Percentiles rank a stretch among this genome's conserved stretches.
Evolutionary conservation across 1,140 invertebrate genomes (phyloP).

Genomic region (Radopholus similis): DNA sequence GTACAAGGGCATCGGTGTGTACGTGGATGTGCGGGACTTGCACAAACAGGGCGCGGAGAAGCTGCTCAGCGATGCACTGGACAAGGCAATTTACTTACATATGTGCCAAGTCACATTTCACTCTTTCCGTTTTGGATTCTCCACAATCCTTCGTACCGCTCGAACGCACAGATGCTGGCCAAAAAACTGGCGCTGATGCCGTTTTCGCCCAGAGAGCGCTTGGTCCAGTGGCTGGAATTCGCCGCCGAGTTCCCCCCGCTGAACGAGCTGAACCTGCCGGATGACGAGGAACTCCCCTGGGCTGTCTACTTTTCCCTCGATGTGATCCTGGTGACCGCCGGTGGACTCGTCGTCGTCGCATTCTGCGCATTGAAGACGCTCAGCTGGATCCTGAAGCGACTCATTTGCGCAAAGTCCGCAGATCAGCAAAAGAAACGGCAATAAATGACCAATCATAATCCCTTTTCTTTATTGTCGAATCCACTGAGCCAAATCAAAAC

Average conservation of each 20-base stretch:
- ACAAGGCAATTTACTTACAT: too few relatives aligned
- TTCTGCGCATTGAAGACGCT: too few relatives aligned
- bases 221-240: constrained; percentile 24
- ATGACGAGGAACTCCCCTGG: neutral
- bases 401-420: too few relatives aligned
- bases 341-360: too few relatives aligned
- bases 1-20: constrained; percentile 15
- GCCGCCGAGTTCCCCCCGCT: constrained; percentile 17
- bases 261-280: constrained; percentile 10
- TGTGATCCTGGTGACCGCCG: constrained; percentile 19
- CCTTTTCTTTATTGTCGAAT: too few relatives aligned
- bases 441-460: too few relatives aligned
- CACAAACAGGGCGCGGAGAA: neutral
- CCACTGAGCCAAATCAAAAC: too few relatives aligned
- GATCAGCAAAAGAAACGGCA: too few relatives aligned
- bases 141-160: neutral
- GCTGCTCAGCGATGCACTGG: neutral
- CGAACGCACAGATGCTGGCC: constrained; percentile 33
- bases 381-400: too few relatives aligned
- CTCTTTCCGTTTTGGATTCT: too few relatives aligned
- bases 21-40: constrained; percentile 12
- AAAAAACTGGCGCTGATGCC: constrained; percentile 25
- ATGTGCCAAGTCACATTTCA: too few relatives aligned
- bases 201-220: constrained; percentile 13
- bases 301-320: constrained; percentile 23